Conservation (phyloP, 2,797 vertebrate species). For the Pelodytes ibericus region DNA sequence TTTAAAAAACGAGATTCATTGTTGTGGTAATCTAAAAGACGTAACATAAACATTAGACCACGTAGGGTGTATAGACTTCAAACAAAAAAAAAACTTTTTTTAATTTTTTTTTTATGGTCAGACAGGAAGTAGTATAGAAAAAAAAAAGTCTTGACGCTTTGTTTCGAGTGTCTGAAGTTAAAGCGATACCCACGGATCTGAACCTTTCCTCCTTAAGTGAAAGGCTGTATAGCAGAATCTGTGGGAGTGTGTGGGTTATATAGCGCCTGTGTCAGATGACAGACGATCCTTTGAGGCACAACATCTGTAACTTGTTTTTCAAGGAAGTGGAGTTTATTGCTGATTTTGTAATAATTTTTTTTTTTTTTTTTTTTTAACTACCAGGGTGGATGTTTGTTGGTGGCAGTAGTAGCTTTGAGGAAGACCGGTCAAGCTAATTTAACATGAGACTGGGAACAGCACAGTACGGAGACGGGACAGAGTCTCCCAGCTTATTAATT, state of each 20-base stretch:
- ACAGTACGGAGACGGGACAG: conserved; percentile 12
- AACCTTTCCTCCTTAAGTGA: conserved; percentile 3
- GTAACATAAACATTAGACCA: no score
- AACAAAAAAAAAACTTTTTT: no score
- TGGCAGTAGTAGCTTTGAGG: neutral
- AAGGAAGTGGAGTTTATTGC: conserved; percentile 54
- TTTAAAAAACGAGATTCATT: no score
- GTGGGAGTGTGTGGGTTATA: neutral
- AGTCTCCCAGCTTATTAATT: conserved; percentile 38
- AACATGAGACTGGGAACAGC: conserved; percentile 6
- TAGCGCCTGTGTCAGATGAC: conserved; percentile 47
- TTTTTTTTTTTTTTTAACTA: neutral
- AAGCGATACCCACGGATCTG: neutral
- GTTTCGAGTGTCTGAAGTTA: no score
- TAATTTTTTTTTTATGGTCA: no score
- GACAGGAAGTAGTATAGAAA: neutral
- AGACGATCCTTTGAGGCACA: conserved; percentile 55
- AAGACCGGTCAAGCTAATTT: conserved; percentile 14
- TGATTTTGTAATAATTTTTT: no score
- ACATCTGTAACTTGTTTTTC: conserved; percentile 63
- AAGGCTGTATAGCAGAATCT: conserved; percentile 25
- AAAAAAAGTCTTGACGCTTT: no score
- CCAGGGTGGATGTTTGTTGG: conserved; percentile 13
- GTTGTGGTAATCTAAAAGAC: no score
- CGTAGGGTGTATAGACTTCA: no score